Percentiles rank a stretch among this genome's conserved stretches.
These are phyloP conservation scores for Orthosia cruda DNA, from an alignment of 2,888 invertebrate species.

Conservation along the genomic window DNA sequence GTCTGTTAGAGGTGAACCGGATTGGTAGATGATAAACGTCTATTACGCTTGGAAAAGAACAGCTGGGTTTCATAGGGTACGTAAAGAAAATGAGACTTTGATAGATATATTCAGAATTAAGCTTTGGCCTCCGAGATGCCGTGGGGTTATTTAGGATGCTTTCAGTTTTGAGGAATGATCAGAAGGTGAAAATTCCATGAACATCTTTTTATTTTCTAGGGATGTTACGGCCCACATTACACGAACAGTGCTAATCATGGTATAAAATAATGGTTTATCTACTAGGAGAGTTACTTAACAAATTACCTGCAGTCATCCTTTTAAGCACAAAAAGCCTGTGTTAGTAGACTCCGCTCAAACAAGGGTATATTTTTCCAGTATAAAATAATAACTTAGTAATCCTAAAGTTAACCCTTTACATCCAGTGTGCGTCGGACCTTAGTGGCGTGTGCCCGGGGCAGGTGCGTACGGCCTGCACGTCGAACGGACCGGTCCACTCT, in stretches of 20 bases:
- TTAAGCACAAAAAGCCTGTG: too few species aligned
- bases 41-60: neutral
- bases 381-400: slow-evolving; percentile 19
- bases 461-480: slow-evolving; percentile 86
- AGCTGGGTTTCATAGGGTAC: neutral
- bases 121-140: too few species aligned
- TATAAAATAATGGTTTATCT: too few species aligned
- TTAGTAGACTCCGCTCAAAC: neutral
- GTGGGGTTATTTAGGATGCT: too few species aligned
- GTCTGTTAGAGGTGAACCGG: neutral
- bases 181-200: too few species aligned
- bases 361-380: neutral
- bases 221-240: too few species aligned
- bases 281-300: too few species aligned
- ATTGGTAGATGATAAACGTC: neutral
- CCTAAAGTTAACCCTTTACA: slow-evolving; percentile 24
- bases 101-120: neutral
- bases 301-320: too few species aligned
- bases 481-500: slow-evolving; percentile 71
- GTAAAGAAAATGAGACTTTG: neutral
- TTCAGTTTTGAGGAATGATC: too few species aligned
- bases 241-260: too few species aligned
- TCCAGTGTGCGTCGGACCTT: slow-evolving; percentile 75
- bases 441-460: slow-evolving; percentile 90
- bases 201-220: too few species aligned